These are phyloP conservation scores for Stomorhina lunata DNA, from an alignment of 2,888 invertebrate genomes.

Conservation along the genomic window DNA sequence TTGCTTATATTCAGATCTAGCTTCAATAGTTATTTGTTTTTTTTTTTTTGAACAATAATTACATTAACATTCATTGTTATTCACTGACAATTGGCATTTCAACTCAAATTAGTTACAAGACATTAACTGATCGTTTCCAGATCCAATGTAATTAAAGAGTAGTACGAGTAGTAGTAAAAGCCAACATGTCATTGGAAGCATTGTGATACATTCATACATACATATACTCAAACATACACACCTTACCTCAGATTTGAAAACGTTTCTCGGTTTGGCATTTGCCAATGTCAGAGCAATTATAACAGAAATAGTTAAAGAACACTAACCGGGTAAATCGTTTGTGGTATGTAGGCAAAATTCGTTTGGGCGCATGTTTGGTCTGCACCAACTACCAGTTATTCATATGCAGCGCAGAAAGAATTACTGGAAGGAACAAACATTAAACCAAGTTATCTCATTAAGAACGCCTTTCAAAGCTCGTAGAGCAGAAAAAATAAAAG, in stretches of 20 bases:
- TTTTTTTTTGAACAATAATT: slow-evolving; percentile 35
- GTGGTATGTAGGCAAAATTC: slow-evolving; percentile 10
- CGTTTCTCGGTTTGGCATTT: slow-evolving; percentile 49
- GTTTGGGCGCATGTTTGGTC: slow-evolving; percentile 28
- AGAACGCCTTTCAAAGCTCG: slow-evolving; percentile 67
- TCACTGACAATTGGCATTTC: slow-evolving; percentile 68
- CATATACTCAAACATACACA: slow-evolving; percentile 18
- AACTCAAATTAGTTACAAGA: slow-evolving; percentile 69
- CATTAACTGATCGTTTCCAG: slow-evolving; percentile 66
- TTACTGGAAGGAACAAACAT: slow-evolving; percentile 22
- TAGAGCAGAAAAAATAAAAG: slow-evolving; percentile 45
- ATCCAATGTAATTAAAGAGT: slow-evolving; percentile 62
- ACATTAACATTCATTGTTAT: slow-evolving; percentile 61
- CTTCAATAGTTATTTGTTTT: not conserved
- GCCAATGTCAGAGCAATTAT: slow-evolving; percentile 65
- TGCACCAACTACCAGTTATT: not conserved
- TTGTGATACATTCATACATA: not conserved
- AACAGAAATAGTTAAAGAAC: slow-evolving; percentile 59
- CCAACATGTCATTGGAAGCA: slow-evolving; percentile 53
- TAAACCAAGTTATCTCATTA: slow-evolving; percentile 64
- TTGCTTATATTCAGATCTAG: not conserved
- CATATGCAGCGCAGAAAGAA: not conserved
- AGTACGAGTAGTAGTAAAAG: slow-evolving; percentile 46
- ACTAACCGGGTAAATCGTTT: slow-evolving; percentile 15
- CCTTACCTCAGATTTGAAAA: slow-evolving; percentile 47